A percentile compares a stretch with the other conserved stretches of the same genome.
These are phyloP conservation scores for Arnoldichthys spilopterus DNA, from an alignment of 2,797 vertebrate genomes.

Conservation along the genomic window DNA sequence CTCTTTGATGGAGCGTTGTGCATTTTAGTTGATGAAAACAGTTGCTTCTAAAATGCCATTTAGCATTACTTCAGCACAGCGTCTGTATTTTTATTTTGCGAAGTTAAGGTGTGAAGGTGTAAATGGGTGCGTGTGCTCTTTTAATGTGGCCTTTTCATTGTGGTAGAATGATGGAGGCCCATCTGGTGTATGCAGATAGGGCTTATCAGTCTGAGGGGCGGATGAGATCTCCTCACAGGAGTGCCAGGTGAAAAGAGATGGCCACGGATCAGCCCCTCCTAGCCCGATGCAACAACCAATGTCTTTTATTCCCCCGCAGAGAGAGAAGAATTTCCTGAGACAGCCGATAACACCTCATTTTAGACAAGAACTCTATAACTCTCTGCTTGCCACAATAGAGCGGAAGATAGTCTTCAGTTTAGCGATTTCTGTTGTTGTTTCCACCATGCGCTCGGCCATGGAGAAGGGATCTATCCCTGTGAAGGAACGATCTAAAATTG, in stretches of 20 bases:
- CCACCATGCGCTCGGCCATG: slow-evolving; percentile 40
- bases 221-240: slow-evolving; percentile 78
- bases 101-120: slow-evolving; percentile 27
- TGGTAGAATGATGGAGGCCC: slow-evolving; percentile 72
- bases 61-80: background rate
- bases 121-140: slow-evolving; percentile 50
- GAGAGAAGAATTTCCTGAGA: slow-evolving; percentile 73
- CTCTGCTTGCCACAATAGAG: slow-evolving; percentile 64
- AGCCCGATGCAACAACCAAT: slow-evolving; percentile 59
- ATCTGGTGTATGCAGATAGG: slow-evolving; percentile 78
- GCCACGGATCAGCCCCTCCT: slow-evolving; percentile 71
- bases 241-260: slow-evolving; percentile 77
- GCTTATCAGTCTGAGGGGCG: slow-evolving; percentile 73
- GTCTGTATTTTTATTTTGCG: slow-evolving; percentile 60
- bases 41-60: slow-evolving; percentile 1
- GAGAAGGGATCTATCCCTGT: slow-evolving; percentile 57
- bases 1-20: background rate
- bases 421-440: slow-evolving; percentile 55
- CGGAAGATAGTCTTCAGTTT: slow-evolving; percentile 57
- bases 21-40: background rate
- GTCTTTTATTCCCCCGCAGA: slow-evolving; percentile 74
- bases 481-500: slow-evolving; percentile 66
- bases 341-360: slow-evolving; percentile 71
- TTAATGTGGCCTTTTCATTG: slow-evolving; percentile 62
- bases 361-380: slow-evolving; percentile 71